These are phyloP conservation scores for Aphodius granarius DNA, from an alignment of 2,888 invertebrate species.

Conservation along the genomic window DNA sequence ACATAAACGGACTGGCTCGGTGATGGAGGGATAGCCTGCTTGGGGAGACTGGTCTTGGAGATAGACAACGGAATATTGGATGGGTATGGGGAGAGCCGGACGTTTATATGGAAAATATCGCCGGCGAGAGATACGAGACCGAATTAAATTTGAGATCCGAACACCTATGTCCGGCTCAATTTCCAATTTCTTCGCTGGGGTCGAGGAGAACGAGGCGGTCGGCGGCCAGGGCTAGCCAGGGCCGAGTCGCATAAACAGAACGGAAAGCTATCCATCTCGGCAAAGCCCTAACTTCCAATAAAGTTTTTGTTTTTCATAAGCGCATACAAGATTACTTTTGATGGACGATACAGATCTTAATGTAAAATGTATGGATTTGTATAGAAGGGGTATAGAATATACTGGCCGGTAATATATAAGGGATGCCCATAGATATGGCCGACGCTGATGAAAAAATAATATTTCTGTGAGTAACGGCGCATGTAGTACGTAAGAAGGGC, in stretches of 20 bases:
- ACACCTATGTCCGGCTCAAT: constrained; percentile 39
- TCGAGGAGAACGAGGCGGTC: background rate
- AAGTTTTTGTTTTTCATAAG: background rate
- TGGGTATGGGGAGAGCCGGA: background rate
- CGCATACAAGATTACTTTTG: background rate
- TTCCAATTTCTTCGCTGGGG: constrained; percentile 37
- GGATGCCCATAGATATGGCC: constrained; percentile 41
- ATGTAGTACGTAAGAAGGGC: constrained; percentile 14
- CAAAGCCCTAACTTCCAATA: background rate
- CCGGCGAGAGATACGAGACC: constrained; percentile 37
- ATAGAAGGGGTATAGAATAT: constrained; percentile 43
- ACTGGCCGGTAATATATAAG: constrained; percentile 48
- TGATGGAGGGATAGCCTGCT: background rate
- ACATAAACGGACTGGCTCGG: constrained; percentile 43
- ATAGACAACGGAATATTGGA: background rate
- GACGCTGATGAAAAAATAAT: constrained; percentile 49
- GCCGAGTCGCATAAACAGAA: constrained; percentile 49
- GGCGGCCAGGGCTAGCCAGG: constrained; percentile 22
- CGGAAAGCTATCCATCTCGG: constrained; percentile 50
- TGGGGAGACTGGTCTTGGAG: background rate
- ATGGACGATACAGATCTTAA: too few relatives aligned
- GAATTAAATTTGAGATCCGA: constrained; percentile 46
- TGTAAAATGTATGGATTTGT: too few relatives aligned
- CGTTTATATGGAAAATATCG: constrained; percentile 22
- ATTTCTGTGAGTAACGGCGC: constrained; percentile 36